Evolutionary conservation across 2,888 invertebrate species (phyloP).

Genomic region (Ceramica pisi): DNA sequence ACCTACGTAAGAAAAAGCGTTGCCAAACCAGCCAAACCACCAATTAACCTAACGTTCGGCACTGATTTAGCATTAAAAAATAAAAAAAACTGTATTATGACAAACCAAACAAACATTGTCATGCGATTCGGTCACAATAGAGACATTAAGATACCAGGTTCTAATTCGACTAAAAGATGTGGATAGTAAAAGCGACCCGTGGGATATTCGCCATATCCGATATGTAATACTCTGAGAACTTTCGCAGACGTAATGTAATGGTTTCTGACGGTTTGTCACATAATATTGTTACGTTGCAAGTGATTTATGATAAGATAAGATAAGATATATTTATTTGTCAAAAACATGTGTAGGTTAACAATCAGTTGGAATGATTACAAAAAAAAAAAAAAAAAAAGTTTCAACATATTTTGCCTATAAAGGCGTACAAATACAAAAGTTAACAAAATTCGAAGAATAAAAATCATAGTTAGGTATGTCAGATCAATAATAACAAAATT

Average conservation of each 20-base stretch:
- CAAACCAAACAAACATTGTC: neutral
- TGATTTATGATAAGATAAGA: no score
- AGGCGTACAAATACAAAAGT: no score
- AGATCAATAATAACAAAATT: no score
- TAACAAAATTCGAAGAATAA: no score
- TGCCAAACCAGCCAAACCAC: neutral
- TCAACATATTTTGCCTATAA: no score
- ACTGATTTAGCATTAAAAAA: neutral
- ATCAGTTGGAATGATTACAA: no score
- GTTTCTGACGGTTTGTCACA: constrained; percentile 15
- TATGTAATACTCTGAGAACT: constrained; percentile 42
- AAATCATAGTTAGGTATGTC: no score
- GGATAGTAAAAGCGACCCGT: constrained; percentile 36
- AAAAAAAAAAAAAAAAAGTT: no score
- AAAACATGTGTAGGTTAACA: no score
- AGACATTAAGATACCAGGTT: constrained; percentile 7
- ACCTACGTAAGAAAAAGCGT: no score
- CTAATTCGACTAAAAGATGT: constrained; percentile 30
- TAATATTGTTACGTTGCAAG: constrained; percentile 24
- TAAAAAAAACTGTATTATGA: neutral
- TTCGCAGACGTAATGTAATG: constrained; percentile 29
- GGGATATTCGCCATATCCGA: constrained; percentile 34
- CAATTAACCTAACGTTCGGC: neutral
- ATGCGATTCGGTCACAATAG: constrained; percentile 4
- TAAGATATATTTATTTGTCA: no score